These are phyloP conservation scores for Myodes glareolus DNA, from an alignment of 2,113 vertebrate species.

Conservation along the genomic window DNA sequence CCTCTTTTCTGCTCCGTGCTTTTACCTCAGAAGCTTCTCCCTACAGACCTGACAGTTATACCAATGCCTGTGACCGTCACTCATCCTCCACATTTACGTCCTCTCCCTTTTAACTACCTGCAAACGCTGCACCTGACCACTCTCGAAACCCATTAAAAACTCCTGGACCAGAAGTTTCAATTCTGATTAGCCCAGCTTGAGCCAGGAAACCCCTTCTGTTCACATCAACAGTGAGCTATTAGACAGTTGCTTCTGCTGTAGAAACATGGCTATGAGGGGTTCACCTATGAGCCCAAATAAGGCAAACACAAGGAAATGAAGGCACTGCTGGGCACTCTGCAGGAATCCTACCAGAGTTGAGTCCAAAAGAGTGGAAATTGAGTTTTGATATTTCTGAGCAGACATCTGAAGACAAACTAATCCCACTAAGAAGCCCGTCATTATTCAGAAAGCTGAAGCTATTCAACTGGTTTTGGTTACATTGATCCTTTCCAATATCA, in stretches of 20 bases:
- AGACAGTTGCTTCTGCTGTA: not conserved
- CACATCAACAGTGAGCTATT: not conserved
- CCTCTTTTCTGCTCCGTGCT: not conserved
- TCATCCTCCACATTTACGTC: not conserved
- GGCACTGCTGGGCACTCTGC: not conserved
- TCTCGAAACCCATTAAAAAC: not conserved
- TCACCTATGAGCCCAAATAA: not conserved
- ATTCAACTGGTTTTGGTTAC: not conserved
- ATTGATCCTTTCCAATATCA: not conserved
- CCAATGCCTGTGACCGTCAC: too few relatives aligned
- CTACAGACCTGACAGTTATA: not conserved
- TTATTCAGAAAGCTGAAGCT: not conserved
- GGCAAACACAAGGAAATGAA: not conserved
- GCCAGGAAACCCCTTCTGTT: not conserved
- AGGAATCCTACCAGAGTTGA: not conserved
- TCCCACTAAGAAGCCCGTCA: not conserved
- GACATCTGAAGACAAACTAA: not conserved
- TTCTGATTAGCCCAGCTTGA: not conserved
- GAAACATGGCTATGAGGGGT: not conserved
- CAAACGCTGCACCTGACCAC: not conserved
- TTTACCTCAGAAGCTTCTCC: not conserved
- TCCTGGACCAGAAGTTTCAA: not conserved
- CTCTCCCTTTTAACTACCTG: not conserved
- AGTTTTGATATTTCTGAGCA: not conserved
- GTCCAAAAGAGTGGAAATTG: not conserved